phyloP scores from a whole-genome alignment of 2,113 vertebrate species.

The Hippocampus zosterae region DNA sequence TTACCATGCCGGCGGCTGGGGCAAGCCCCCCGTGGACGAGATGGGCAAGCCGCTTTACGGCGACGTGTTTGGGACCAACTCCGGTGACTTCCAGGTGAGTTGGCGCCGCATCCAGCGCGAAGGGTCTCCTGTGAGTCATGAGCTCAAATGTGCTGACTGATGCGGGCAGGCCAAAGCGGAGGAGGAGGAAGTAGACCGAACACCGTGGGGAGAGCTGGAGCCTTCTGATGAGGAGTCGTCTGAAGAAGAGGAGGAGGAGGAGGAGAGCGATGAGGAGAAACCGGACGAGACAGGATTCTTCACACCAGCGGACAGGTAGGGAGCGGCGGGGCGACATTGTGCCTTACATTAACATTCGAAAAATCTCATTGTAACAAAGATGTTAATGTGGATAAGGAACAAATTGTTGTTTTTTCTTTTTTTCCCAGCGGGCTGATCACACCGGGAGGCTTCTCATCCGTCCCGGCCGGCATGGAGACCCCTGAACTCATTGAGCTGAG shows the following conservation, averaged over 20 bases:
- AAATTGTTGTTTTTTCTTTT: neutral
- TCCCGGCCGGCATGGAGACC: slow-evolving; percentile 90
- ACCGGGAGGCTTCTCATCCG: slow-evolving; percentile 86
- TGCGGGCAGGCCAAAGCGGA: slow-evolving; percentile 79
- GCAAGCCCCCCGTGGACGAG: slow-evolving; percentile 87
- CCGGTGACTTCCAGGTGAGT: slow-evolving; percentile 82
- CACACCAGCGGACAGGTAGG: slow-evolving; percentile 87
- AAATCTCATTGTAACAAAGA: no score
- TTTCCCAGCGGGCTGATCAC: slow-evolving; percentile 82
- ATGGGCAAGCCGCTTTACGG: slow-evolving; percentile 88
- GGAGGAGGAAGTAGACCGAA: slow-evolving; percentile 86
- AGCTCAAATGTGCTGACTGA: neutral
- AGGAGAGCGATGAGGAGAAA: slow-evolving; percentile 92
- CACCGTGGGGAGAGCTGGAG: slow-evolving; percentile 89
- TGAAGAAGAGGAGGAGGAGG: slow-evolving; percentile 89
- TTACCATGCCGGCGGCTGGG: slow-evolving; percentile 90
- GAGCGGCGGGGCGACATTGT: no score
- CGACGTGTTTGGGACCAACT: slow-evolving; percentile 88
- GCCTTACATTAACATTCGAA: no score
- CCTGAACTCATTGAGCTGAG: slow-evolving; percentile 90
- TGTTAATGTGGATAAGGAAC: no score
- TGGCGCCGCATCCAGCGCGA: no score
- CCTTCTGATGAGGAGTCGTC: slow-evolving; percentile 89
- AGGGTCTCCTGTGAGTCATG: no score
- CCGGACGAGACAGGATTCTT: slow-evolving; percentile 90